A percentile compares a stretch with the other conserved stretches of the same genome.
phyloP scores from a whole-genome alignment of 2,797 vertebrate genomes.

The Rhinatrema bivittatum region DNA sequence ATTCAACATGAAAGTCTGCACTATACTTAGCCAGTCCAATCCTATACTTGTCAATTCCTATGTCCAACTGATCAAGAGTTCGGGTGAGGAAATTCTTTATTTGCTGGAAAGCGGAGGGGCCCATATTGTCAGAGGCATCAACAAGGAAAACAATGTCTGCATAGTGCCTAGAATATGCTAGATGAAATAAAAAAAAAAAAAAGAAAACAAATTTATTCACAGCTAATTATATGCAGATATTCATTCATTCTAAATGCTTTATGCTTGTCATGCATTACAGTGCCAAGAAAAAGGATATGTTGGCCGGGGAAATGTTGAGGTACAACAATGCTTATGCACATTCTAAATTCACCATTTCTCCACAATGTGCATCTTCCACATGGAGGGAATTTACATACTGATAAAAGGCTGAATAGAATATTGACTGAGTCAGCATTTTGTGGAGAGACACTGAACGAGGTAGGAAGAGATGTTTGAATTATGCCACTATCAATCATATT shows the following conservation, averaged over 20 bases:
- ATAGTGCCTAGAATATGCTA: slow-evolving; percentile 44
- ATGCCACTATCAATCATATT: no score
- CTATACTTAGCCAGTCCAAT: slow-evolving; percentile 70
- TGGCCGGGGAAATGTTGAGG: neutral
- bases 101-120: slow-evolving; percentile 30
- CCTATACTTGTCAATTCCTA: slow-evolving; percentile 46
- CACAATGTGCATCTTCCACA: no score
- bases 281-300: neutral
- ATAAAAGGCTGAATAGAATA: neutral
- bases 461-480: no score
- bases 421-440: no score
- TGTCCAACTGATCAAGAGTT: slow-evolving; percentile 45
- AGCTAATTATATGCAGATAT: neutral
- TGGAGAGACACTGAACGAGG: no score
- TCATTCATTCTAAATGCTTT: no score
- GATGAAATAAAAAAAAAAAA: neutral
- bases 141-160: slow-evolving; percentile 72
- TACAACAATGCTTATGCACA: no score
- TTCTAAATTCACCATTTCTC: no score
- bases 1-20: slow-evolving; percentile 41
- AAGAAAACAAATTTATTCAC: neutral
- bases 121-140: slow-evolving; percentile 45
- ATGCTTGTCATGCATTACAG: no score
- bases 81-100: slow-evolving; percentile 32
- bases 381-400: neutral